These are phyloP conservation scores for Microhierax caerulescens DNA, from an alignment of 2,797 vertebrate species.

Conservation along the genomic window DNA sequence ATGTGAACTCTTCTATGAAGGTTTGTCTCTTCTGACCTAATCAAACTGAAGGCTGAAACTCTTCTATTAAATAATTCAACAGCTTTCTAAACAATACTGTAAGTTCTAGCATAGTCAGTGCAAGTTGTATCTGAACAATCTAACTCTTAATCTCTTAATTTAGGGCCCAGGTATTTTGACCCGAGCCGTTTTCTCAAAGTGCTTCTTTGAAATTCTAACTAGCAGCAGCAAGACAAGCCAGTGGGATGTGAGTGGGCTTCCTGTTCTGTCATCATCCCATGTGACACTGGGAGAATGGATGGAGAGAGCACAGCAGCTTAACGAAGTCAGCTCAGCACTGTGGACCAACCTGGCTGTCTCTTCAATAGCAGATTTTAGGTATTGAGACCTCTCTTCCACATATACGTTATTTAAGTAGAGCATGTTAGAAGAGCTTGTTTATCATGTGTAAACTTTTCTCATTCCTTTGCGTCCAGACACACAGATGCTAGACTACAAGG, in stretches of 20 bases:
- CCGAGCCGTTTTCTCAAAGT: slow-evolving; percentile 89
- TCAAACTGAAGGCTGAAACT: not conserved
- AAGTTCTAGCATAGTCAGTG: not conserved
- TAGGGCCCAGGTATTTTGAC: slow-evolving; percentile 90
- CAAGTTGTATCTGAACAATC: not conserved
- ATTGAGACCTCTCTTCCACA: not conserved
- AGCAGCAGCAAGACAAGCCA: slow-evolving; percentile 72
- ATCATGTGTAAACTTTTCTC: not conserved
- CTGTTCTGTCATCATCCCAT: slow-evolving; percentile 82
- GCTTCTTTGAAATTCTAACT: slow-evolving; percentile 89
- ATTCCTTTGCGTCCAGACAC: slow-evolving; percentile 40
- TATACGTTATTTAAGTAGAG: not conserved
- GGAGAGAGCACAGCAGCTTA: slow-evolving; percentile 88
- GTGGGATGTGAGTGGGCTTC: slow-evolving; percentile 82
- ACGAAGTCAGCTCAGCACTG: slow-evolving; percentile 81
- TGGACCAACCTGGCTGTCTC: slow-evolving; percentile 90
- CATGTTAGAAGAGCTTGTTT: not conserved
- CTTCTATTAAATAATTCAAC: not conserved
- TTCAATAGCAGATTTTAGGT: slow-evolving; percentile 88
- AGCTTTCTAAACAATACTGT: not conserved
- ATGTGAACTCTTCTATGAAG: slow-evolving; percentile 72
- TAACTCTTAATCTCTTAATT: slow-evolving; percentile 53
- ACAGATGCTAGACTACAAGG: slow-evolving; percentile 88
- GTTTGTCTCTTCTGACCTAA: slow-evolving; percentile 62
- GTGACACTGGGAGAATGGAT: slow-evolving; percentile 89